phyloP scores from a whole-genome alignment of 2,888 invertebrate genomes.

The Diarsia brunnea region DNA sequence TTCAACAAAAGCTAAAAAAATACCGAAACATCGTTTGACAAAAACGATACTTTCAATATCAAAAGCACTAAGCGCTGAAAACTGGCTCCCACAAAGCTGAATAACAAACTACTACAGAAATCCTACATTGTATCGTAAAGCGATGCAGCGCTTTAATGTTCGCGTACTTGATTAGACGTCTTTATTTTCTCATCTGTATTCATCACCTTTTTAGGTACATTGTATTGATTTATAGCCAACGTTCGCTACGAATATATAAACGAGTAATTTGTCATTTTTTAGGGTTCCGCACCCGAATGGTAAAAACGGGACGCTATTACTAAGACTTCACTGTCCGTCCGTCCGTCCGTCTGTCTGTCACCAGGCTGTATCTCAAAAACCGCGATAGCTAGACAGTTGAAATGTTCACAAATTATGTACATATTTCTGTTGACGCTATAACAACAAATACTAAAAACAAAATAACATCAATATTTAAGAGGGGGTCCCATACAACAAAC shows the following conservation, averaged over 20 bases:
- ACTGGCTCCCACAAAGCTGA: constrained; percentile 39
- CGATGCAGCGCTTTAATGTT: constrained; percentile 42
- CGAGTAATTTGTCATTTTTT: constrained; percentile 61
- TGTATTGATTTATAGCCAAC: constrained; percentile 59
- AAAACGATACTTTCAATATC: constrained; percentile 55
- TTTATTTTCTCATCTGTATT: constrained; percentile 62
- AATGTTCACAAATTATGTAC: too few species aligned
- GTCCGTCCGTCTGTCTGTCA: too few species aligned
- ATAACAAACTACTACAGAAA: constrained; percentile 44
- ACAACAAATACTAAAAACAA: too few species aligned
- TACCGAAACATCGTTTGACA: constrained; percentile 47
- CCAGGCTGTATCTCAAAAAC: too few species aligned
- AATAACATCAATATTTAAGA: too few species aligned
- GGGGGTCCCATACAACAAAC: too few species aligned
- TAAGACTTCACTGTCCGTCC: too few species aligned
- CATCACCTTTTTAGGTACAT: constrained; percentile 54
- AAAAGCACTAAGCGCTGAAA: constrained; percentile 59
- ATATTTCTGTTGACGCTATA: too few species aligned
- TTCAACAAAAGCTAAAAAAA: constrained; percentile 39
- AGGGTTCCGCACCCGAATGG: too few species aligned
- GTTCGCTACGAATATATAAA: constrained; percentile 45
- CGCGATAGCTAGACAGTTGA: too few species aligned
- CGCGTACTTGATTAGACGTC: constrained; percentile 50
- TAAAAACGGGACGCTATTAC: too few species aligned
- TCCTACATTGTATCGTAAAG: constrained; percentile 37